These are phyloP conservation scores for Gryllus bimaculatus DNA, from an alignment of 1,140 invertebrate genomes.

Conservation along the genomic window DNA sequence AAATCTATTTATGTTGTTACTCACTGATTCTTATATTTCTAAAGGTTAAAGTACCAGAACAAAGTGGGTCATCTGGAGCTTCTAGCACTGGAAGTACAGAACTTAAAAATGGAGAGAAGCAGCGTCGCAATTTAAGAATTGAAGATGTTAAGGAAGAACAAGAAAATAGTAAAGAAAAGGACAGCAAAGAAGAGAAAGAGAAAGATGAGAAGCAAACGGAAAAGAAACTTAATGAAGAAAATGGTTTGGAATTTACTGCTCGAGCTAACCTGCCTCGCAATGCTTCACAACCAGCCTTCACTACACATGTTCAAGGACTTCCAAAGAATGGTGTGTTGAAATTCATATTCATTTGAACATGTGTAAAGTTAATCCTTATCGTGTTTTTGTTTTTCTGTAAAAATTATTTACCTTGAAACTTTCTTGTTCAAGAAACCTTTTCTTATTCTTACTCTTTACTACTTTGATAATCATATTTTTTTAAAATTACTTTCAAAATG, in stretches of 20 bases:
- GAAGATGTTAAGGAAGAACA: conserved; percentile 23
- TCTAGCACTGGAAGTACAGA: conserved; percentile 37
- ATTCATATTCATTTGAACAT: too few species aligned
- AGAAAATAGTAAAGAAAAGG: conserved; percentile 22
- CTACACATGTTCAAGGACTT: conserved; percentile 48
- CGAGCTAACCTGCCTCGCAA: conserved; percentile 43
- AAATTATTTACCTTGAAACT: too few species aligned
- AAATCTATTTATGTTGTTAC: background rate
- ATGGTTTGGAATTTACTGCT: conserved; percentile 27
- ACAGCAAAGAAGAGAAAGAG: conserved; percentile 24
- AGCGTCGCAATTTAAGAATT: conserved; percentile 19
- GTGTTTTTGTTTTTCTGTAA: too few species aligned
- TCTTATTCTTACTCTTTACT: too few species aligned
- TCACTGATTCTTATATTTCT: background rate
- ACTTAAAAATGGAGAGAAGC: conserved; percentile 28
- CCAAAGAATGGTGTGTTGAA: conserved; percentile 24
- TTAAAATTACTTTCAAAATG: too few species aligned
- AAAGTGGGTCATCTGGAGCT: conserved; percentile 42
- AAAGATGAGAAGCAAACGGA: conserved; percentile 18
- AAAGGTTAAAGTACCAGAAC: conserved; percentile 53
- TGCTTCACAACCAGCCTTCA: conserved; percentile 74
- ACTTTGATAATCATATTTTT: too few species aligned
- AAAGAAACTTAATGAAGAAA: conserved; percentile 9
- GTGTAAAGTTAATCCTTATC: too few species aligned
- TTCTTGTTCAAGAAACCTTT: too few species aligned